Percentiles rank a stretch among this genome's conserved stretches.
phyloP scores from a whole-genome alignment of 1,140 invertebrate genomes.

The Bactericera cockerelli region DNA sequence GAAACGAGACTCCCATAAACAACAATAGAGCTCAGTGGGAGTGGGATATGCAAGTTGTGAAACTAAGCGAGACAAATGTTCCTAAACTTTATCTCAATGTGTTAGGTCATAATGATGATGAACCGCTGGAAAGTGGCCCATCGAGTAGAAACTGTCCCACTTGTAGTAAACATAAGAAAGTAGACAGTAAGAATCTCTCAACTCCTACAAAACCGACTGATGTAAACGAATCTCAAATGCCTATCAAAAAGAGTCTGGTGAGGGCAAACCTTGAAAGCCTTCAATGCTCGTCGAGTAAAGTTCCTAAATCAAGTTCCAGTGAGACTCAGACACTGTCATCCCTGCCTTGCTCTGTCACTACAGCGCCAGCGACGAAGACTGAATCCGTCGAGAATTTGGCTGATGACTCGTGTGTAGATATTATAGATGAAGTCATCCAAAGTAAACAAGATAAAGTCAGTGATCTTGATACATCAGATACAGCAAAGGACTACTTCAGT shows the following conservation, averaged over 20 bases:
- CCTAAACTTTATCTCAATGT: slow-evolving; percentile 5
- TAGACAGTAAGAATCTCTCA: not conserved
- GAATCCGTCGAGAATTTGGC: too few relatives aligned
- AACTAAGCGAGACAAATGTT: slow-evolving; percentile 2
- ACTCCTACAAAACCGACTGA: slow-evolving; percentile 1
- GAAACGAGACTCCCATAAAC: slow-evolving; percentile 3
- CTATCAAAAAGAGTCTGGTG: not conserved
- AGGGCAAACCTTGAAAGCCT: not conserved
- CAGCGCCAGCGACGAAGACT: not conserved
- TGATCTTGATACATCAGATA: too few relatives aligned
- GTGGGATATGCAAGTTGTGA: not conserved
- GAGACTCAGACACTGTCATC: not conserved
- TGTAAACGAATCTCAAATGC: slow-evolving; percentile 2
- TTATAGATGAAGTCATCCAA: too few relatives aligned
- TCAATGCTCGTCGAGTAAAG: slow-evolving; percentile 6
- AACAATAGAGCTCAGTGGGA: not conserved
- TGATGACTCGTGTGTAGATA: too few relatives aligned
- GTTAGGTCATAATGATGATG: not conserved
- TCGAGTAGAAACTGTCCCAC: not conserved
- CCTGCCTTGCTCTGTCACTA: not conserved
- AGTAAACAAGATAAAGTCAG: too few relatives aligned
- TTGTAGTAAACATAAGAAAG: not conserved
- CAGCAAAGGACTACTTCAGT: too few relatives aligned
- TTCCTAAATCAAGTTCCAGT: slow-evolving; percentile 3
- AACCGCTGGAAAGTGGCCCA: not conserved